phyloP scores from a whole-genome alignment of 2,113 vertebrate species.

The Cervus canadensis region DNA sequence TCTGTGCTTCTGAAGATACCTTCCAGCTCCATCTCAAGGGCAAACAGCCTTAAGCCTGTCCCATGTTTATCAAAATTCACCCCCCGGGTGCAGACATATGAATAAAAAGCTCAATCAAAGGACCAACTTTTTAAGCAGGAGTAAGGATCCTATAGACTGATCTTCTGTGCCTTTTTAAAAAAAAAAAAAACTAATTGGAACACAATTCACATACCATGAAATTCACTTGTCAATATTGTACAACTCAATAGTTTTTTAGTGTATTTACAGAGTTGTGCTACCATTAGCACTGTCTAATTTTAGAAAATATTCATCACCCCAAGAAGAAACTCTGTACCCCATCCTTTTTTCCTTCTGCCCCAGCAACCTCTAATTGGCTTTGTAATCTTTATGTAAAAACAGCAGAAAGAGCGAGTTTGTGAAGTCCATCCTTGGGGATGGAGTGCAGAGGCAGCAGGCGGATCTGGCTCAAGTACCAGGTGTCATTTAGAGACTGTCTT shows the following conservation, averaged over 20 bases:
- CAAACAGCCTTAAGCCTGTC: not conserved
- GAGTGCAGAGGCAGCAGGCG: not conserved
- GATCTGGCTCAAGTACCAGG: not conserved
- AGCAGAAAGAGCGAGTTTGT: not conserved
- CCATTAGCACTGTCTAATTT: not conserved
- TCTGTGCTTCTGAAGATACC: not conserved
- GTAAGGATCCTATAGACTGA: not conserved
- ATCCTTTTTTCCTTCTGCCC: no score
- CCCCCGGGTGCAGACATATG: not conserved
- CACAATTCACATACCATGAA: not conserved
- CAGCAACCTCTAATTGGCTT: not conserved
- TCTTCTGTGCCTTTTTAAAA: not conserved
- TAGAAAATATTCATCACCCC: not conserved
- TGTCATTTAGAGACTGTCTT: no score
- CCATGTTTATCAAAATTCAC: not conserved
- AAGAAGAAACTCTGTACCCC: not conserved
- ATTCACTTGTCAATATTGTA: not conserved
- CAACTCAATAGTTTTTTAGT: accelerated
- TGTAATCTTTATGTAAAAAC: not conserved
- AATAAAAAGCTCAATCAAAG: not conserved
- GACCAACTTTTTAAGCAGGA: not conserved
- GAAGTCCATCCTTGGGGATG: not conserved
- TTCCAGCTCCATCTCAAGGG: not conserved
- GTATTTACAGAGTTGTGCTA: accelerated
- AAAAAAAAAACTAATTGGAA: not conserved